Base-by-base conservation (phyloP, 1,140 invertebrate genomes). In the Monomorium pharaonis region DNA sequence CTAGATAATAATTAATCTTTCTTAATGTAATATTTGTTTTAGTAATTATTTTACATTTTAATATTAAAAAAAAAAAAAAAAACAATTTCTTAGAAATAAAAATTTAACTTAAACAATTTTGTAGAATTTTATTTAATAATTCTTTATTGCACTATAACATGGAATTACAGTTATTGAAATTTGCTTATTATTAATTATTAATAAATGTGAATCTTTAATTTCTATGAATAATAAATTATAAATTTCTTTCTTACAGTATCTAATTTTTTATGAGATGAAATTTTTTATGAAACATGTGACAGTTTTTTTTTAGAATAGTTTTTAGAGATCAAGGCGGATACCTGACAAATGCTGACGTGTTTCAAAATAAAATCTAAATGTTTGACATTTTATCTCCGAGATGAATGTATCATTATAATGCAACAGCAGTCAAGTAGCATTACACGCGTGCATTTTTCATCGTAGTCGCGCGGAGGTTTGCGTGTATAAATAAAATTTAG, bases 401-500 rank as follows among this genome's bases (percentile, higher is more conserved):
- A 72, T 42, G 58, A 44, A 56, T 30, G 27, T 12, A 30, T 18
- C 5, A 21, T 33, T 30, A 12, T 63, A 30, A 12, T 33, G n/a
- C 16, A 69, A 54, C 21, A 54, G 18, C 47, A 54, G 10, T 27
- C 49, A 24, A 47, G 33, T 78, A 37, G 44, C 51, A 78, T 78
- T 78, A 81, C 51, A 33, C 24, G 12, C 49, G 51, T 10, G 65
- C n/a, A n/a, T 83, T 72, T 58, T 72, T 58, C 37, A 60, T 60
- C 27, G 44, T 21, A 44, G n/a, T 58, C 30, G 78, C 14, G 65
- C 14, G 44, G 27, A 7, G 21, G 10, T 21, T 51, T 18, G 30
- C n/a, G 42, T 24, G 42, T 14, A 74, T 60, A 86, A 86, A 86
- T 86, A 86, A 86, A 86, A 42, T 67, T 72, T 27, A 49, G 77